Percentiles rank a stretch among this genome's conserved stretches.
Conservation (phyloP, 1,140 invertebrate species). For the Wiebesia pumilae region DNA sequence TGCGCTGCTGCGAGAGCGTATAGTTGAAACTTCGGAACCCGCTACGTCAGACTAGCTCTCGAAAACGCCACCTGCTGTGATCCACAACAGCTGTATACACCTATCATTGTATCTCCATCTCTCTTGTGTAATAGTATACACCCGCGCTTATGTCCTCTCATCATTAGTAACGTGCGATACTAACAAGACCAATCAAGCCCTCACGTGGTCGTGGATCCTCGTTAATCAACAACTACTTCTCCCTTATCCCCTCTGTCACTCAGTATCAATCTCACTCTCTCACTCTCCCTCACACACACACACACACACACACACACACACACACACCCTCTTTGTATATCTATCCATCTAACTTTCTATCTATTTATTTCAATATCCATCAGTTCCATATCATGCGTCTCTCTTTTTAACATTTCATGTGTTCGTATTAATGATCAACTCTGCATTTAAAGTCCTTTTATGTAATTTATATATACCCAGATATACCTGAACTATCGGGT, state of each 20-base stretch:
- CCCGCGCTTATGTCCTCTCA: constrained; percentile 12
- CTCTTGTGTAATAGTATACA: constrained; percentile 9
- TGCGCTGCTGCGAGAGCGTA: neutral
- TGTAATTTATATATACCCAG: no score
- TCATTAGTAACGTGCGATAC: constrained; percentile 50
- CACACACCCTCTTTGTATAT: no score
- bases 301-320: no score
- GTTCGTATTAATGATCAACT: no score
- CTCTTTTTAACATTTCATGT: no score
- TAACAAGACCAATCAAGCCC: constrained; percentile 52
- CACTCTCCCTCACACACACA: no score
- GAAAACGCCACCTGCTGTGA: constrained; percentile 24
- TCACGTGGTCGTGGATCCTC: constrained; percentile 27
- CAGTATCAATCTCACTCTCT: no score
- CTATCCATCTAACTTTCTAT: no score
- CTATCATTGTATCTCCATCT: neutral
- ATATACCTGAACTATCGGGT: no score
- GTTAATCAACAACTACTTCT: constrained; percentile 47
- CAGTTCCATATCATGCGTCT: no score
- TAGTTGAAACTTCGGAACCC: constrained; percentile 8
- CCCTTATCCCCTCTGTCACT: neutral
- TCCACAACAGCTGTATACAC: neutral
- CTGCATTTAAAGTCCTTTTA: no score
- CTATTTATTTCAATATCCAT: no score
- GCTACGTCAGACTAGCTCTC: neutral